These are phyloP conservation scores for Drosophila acutilabella DNA, from an alignment of 2,888 invertebrate genomes.

Conservation along the genomic window DNA sequence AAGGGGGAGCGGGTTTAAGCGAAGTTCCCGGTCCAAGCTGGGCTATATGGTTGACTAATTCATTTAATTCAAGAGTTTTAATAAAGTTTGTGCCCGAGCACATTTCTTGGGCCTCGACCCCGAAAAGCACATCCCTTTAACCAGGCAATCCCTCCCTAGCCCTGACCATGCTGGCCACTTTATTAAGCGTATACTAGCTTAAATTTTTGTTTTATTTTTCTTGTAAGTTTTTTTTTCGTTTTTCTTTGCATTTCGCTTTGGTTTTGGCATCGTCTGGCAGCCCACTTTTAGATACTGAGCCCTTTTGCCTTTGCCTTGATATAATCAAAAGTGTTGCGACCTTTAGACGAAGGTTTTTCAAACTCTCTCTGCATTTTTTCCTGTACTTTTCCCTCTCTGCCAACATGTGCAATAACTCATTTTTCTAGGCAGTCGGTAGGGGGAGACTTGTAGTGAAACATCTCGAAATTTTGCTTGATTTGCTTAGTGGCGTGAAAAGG, in stretches of 20 bases:
- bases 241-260: conserved; percentile 29
- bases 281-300: conserved; percentile 45
- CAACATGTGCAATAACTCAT: conserved; percentile 77
- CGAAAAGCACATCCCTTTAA: conserved; percentile 4
- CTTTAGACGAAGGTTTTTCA: conserved; percentile 53
- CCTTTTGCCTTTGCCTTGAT: conserved; percentile 61
- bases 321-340: conserved; percentile 77
- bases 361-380: conserved; percentile 32
- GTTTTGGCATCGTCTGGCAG: conserved; percentile 52
- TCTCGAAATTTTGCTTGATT: conserved; percentile 76
- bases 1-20: conserved; percentile 38
- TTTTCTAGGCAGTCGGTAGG: conserved; percentile 48
- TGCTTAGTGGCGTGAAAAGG: conserved; percentile 79
- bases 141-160: conserved; percentile 3
- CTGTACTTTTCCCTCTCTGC: background rate
- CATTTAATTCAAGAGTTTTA: conserved; percentile 80
- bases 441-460: conserved; percentile 40
- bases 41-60: conserved; percentile 81
- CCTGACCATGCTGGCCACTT: conserved; percentile 58
- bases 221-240: conserved; percentile 21
- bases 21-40: conserved; percentile 55
- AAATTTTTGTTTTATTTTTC: conserved; percentile 57
- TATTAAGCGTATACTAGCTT: conserved; percentile 72
- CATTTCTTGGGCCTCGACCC: conserved; percentile 61
- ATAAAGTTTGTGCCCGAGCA: conserved; percentile 76